Conservation (phyloP, 2,113 vertebrate genomes). For the rat (Rattus norvegicus) region DNA sequence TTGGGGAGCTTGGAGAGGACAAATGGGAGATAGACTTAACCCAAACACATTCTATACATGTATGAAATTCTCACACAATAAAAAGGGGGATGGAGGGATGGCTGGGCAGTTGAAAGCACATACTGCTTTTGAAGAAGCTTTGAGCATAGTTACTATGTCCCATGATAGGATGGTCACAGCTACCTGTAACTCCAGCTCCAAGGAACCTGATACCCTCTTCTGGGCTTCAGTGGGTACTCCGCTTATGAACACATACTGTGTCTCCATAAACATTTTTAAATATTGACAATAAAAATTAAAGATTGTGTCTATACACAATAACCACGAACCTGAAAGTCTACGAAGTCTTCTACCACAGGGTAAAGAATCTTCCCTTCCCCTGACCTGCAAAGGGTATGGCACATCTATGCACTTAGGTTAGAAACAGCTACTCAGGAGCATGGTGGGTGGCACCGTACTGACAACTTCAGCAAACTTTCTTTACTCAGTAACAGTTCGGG, state of each 20-base stretch:
- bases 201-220: background rate
- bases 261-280: background rate
- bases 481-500: background rate
- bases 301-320: background rate
- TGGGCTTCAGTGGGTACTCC: background rate
- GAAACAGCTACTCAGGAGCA: background rate
- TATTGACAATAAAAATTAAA: background rate
- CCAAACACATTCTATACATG: background rate
- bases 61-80: background rate
- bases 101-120: no score
- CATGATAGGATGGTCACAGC: background rate
- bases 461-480: background rate
- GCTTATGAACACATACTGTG: no score
- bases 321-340: background rate
- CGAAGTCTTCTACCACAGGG: background rate
- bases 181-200: background rate
- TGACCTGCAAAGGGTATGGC: background rate
- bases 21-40: background rate
- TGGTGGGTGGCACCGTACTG: background rate
- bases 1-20: background rate
- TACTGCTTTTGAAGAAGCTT: background rate
- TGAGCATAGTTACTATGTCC: no score
- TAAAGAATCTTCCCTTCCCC: fast-evolving
- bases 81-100: background rate
- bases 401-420: background rate